Percentiles rank a stretch among this genome's conserved stretches.
Evolutionary conservation across 2,797 vertebrate genomes (phyloP).

Genomic region (Coendou prehensilis): DNA sequence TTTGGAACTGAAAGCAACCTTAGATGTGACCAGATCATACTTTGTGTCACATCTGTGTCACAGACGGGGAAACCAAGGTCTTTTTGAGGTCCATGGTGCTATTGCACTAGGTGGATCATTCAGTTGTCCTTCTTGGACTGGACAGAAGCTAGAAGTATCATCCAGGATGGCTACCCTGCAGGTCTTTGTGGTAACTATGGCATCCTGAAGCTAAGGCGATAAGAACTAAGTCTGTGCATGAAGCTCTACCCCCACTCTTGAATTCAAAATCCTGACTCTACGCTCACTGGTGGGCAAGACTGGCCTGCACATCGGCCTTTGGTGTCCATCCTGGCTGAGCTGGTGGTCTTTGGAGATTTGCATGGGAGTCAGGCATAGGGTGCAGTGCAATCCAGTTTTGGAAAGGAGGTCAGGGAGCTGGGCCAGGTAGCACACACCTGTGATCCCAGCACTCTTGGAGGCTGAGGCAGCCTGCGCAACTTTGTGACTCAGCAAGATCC

Average conservation of each 20-base stretch:
- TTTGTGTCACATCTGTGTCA: background rate
- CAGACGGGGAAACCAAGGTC: background rate
- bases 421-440: background rate
- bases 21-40: background rate
- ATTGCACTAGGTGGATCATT: background rate
- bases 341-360: background rate
- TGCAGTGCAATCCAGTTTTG: background rate
- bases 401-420: background rate
- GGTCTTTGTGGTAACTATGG: background rate
- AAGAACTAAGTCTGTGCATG: background rate
- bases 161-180: background rate
- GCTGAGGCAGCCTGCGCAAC: background rate
- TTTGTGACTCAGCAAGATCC: background rate
- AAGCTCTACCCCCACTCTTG: background rate
- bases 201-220: background rate
- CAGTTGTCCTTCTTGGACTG: background rate
- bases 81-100: background rate
- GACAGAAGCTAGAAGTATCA: background rate
- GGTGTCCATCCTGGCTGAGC: background rate
- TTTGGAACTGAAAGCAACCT: background rate
- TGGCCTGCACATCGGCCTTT: fast-evolving
- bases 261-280: background rate
- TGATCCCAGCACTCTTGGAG: background rate
- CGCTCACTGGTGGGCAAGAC: background rate
- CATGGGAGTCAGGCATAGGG: background rate